These are phyloP conservation scores for Schizopygopsis malacanthus DNA, from an alignment of 2,797 vertebrate genomes.

Conservation along the genomic window DNA sequence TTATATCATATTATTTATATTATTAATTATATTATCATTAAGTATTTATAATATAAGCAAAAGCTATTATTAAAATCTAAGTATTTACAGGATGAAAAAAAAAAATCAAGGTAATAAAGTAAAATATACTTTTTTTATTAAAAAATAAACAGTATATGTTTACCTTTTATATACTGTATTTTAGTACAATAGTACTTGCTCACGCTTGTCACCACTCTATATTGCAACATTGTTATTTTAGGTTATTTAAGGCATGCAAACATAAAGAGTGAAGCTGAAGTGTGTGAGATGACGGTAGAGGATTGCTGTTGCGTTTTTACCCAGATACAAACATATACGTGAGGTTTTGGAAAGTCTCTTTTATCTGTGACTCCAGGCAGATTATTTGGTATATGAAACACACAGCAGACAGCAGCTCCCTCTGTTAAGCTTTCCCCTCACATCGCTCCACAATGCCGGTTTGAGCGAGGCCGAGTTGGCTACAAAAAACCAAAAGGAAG, in stretches of 20 bases:
- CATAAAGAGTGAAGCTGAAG: conserved; percentile 30
- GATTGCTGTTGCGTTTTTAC: neutral
- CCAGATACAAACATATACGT: conserved; percentile 20
- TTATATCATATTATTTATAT: neutral
- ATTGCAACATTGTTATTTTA: neutral
- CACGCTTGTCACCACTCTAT: neutral
- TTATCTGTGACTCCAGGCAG: conserved; percentile 61
- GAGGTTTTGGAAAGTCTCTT: conserved; percentile 51
- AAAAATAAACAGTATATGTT: too few relatives aligned
- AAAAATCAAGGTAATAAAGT: neutral
- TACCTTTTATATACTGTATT: neutral
- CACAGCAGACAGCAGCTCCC: conserved; percentile 55
- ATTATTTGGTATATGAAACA: conserved; percentile 66
- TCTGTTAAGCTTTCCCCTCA: conserved; percentile 63
- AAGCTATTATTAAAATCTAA: neutral
- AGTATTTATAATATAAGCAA: neutral
- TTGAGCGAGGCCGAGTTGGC: conserved; percentile 45
- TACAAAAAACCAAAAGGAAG: conserved; percentile 26
- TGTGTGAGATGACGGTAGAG: conserved; percentile 17
- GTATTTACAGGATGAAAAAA: neutral
- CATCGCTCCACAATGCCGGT: conserved; percentile 57
- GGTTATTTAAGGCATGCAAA: conserved; percentile 10
- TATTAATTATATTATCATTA: too few relatives aligned
- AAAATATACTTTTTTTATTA: neutral
- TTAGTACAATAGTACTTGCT: neutral